Evolutionary conservation across 2,113 vertebrate genomes (phyloP).

Genomic region (Triplophysa rosa): DNA sequence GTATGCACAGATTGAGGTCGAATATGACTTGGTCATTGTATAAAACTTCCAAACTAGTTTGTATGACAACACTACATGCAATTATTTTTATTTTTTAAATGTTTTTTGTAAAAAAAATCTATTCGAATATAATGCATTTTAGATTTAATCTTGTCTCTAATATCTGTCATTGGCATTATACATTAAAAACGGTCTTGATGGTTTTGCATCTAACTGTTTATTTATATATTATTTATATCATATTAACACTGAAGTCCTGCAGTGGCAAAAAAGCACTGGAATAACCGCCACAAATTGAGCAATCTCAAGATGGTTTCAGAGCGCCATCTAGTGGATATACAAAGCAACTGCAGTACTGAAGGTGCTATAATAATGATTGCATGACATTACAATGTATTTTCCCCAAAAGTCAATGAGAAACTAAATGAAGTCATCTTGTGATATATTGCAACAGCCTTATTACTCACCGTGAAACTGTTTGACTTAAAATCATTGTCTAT

Average conservation of each 20-base stretch:
- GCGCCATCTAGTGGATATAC: constrained; percentile 66
- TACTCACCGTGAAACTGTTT: constrained; percentile 77
- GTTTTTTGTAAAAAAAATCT: too few relatives aligned
- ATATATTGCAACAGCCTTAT: background rate
- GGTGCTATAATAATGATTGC: background rate
- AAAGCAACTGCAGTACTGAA: constrained; percentile 21
- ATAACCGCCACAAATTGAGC: background rate
- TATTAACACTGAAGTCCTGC: background rate
- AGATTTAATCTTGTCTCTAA: too few relatives aligned
- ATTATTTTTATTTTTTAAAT: too few relatives aligned
- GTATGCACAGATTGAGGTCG: too few relatives aligned
- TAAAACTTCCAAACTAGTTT: too few relatives aligned
- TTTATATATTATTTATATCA: background rate
- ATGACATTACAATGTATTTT: background rate
- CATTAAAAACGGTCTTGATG: too few relatives aligned
- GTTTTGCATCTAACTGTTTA: background rate
- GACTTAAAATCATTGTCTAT: constrained; percentile 74
- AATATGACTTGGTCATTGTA: too few relatives aligned
- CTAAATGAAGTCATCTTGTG: background rate
- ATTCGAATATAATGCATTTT: too few relatives aligned
- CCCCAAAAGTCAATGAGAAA: background rate
- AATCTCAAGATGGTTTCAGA: constrained; percentile 40
- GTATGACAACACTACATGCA: too few relatives aligned
- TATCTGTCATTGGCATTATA: too few relatives aligned
- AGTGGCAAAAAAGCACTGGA: background rate